Base-by-base conservation (phyloP, 1,140 invertebrate species). In the Doryteuthis pealeii region DNA sequence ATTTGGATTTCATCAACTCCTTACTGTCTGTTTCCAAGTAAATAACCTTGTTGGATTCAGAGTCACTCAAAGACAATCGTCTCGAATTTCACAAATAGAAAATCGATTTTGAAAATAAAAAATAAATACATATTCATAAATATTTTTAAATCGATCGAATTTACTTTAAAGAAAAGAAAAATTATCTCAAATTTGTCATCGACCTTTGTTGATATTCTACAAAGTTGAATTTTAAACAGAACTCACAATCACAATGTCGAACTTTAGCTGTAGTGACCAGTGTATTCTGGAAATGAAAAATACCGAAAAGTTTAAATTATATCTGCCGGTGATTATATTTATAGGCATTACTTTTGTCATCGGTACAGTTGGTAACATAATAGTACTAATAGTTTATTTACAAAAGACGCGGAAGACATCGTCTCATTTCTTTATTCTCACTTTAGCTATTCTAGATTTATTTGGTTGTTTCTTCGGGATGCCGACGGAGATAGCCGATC, bases 401-500 rank as follows among this genome's bases (percentile, higher is more conserved):
- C 76, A 74, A 58, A 82, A 84, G 67, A 69, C 72, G 5, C 81
- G 78, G 33, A 84, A 84, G 72, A 76, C 80, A 1, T 84, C 84
- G 0, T 86, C 84, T 0, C 81, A 84, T 78, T 85, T 81, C 75
- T 86, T 86, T 75, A 86, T 86, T 33, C 71, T 86, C 28, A 79
- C 81, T 5, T 76, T 86, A n/a, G 83, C 84, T 35, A 71, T 80
- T 54, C 79, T 86, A 70, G 84, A 86, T 78, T 80, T 86, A 30
- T 76, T 86, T 66, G 84, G 79, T n/a, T 86, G 84, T 71, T 49
- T 84, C 10, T 77, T 86, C 32, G 84, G 84, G 18, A 82, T 86
- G 75, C 84, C 84, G 43, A 86, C 84, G 26, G 84, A 86, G 74
- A 83, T 86, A 26, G 80, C 81, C 26, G 84, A 86, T 74, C 80